Percentiles rank a stretch among this genome's conserved stretches.
Conservation (phyloP, 2,888 invertebrate genomes). For the Barypeithes pellucidus region DNA sequence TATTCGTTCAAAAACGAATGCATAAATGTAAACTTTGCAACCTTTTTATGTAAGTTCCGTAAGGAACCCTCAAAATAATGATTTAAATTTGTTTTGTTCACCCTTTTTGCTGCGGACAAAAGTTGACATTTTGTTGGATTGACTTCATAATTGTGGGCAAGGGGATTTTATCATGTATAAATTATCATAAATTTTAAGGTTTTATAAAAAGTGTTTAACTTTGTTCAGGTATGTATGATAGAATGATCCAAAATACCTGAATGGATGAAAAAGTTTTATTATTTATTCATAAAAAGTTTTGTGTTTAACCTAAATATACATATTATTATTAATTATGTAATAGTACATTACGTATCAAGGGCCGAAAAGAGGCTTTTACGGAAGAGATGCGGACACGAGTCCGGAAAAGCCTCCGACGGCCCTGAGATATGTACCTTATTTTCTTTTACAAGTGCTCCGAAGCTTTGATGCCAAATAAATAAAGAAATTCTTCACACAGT, state of each 20-base stretch:
- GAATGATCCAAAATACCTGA: not conserved
- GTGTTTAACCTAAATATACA: not conserved
- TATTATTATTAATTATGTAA: too few relatives aligned
- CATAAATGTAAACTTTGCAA: too few relatives aligned
- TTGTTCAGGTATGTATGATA: not conserved
- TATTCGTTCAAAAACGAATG: too few relatives aligned
- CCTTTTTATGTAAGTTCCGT: too few relatives aligned
- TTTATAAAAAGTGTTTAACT: not conserved
- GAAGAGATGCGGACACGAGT: too few relatives aligned
- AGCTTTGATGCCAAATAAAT: too few relatives aligned
- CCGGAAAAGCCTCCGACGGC: too few relatives aligned
- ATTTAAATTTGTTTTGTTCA: not conserved
- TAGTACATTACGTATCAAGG: too few relatives aligned
- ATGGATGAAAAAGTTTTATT: not conserved
- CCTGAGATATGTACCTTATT: too few relatives aligned
- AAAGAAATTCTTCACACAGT: too few relatives aligned
- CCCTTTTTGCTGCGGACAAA: not conserved
- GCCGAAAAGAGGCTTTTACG: too few relatives aligned
- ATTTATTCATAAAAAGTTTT: not conserved
- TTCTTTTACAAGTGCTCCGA: too few relatives aligned
- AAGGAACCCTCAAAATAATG: not conserved
- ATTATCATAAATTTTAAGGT: not conserved
- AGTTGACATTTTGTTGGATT: not conserved
- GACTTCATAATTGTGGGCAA: not conserved
- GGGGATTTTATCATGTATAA: slow-evolving; percentile 6